Evolutionary conservation across 2,113 vertebrate species (phyloP), one percentile per base, ranked within the genome.

Genomic region (Hucho hucho): DNA sequence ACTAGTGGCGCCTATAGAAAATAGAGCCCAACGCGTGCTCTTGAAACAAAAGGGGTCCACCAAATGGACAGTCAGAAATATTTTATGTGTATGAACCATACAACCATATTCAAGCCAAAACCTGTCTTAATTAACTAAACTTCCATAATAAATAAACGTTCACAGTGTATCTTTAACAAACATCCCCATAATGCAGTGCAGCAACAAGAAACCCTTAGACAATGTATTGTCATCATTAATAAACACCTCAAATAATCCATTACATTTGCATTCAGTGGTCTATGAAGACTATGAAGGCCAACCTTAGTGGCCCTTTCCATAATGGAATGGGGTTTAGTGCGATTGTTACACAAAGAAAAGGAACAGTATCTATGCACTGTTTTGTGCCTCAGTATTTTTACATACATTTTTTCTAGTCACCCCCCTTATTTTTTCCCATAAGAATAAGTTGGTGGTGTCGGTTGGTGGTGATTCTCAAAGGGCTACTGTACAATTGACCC

Each of bases 401-500:
- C 18, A 3, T 53, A 12, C 13, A 13, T 67, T 9, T 53, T 47
- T 32, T 43, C 37, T n/a, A 61, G 29, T 32, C 24, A 14, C 26
- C n/a, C n/a, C 49, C 18, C 73, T 73, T 58, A n/a, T n/a, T 49
- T 49, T 29, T 53, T 37, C 61, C 61, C 25, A 46, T 58, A 53
- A 78, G 81, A 75, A 75, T 75, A 64, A 32, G 20, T 25, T 16
- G n/a, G n/a, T n/a, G n/a, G 65, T 72, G 73, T 82, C 37, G 12
- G 68, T 79, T 75, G 71, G 78, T 24, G 66, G 49, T 22, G 64
- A 24, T 79, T 64, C 64, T 74, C 29, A 79, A 81, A 90, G 79
- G 75, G 79, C 84, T n/a, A 29, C 67, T 79, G 69, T 73, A 81
- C 56, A 80, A 75, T 85, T 64, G 70, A 37, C 25, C 47, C 73